Percentiles rank a stretch among this genome's conserved stretches.
Conservation (phyloP, 2,113 vertebrate genomes). For the Gymnarchus niloticus region DNA sequence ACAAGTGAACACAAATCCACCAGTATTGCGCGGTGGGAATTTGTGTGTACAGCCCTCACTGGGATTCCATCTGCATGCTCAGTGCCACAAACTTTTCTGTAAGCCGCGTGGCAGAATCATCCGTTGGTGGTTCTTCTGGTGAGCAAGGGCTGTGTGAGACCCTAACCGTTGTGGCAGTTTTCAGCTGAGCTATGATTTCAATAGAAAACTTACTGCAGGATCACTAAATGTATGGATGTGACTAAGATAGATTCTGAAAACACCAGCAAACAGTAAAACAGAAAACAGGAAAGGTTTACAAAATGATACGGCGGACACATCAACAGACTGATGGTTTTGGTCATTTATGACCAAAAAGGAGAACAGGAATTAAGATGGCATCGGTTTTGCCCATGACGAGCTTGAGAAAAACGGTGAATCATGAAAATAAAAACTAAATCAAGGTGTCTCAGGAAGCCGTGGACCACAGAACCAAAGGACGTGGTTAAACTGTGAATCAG, state of each 20-base stretch:
- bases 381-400: conserved; percentile 39
- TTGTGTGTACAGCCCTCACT: neutral
- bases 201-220: neutral
- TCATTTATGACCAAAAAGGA: conserved; percentile 42
- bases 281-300: neutral
- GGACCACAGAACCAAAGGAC: conserved; percentile 42
- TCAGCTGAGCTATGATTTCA: conserved; percentile 15
- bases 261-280: conserved; percentile 1
- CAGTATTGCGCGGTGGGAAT: too few relatives aligned
- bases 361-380: conserved; percentile 24
- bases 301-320: neutral
- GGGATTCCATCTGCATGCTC: neutral
- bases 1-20: too few relatives aligned
- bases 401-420: conserved; percentile 41
- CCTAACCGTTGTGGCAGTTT: conserved; percentile 8
- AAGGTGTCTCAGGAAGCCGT: conserved; percentile 48
- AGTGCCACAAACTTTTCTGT: too few relatives aligned
- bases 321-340: neutral
- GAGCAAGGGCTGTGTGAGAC: neutral
- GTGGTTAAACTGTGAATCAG: conserved; percentile 35
- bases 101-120: neutral
- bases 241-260: neutral
- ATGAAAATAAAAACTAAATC: conserved; percentile 53
- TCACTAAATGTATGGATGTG: neutral
- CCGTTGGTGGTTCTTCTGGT: too few relatives aligned